phyloP scores from a whole-genome alignment of 2,888 invertebrate species.

The Trichogramma dendrolimi region DNA sequence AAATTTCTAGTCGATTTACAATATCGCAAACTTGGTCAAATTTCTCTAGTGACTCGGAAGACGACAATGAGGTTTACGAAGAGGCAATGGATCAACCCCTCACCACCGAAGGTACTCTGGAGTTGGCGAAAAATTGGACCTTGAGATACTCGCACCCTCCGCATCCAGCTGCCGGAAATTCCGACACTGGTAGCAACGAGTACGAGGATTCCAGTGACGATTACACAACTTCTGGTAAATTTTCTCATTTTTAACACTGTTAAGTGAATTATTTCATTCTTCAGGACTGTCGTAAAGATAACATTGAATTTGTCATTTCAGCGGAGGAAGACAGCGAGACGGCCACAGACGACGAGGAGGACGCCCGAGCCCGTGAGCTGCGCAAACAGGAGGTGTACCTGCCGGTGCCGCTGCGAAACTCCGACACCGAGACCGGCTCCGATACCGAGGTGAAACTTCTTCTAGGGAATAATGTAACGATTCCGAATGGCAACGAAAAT shows the following conservation, averaged over 20 bases:
- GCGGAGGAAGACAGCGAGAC: conserved; percentile 65
- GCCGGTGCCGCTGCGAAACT: conserved; percentile 59
- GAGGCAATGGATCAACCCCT: conserved; percentile 64
- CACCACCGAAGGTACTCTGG: conserved; percentile 65
- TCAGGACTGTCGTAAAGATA: not conserved
- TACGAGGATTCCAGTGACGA: conserved; percentile 53
- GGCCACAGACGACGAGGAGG: conserved; percentile 71
- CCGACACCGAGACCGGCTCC: conserved; percentile 64
- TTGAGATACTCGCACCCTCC: conserved; percentile 54
- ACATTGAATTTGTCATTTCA: conserved; percentile 31
- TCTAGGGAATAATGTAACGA: not conserved
- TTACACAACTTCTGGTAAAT: conserved; percentile 49
- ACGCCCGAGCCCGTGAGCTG: conserved; percentile 64
- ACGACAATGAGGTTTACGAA: conserved; percentile 65
- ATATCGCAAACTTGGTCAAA: not conserved
- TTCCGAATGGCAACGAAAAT: not conserved
- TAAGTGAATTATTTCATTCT: not conserved
- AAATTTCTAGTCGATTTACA: conserved; percentile 16
- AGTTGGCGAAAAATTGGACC: conserved; percentile 68
- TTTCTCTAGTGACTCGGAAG: conserved; percentile 57
- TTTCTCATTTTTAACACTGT: not conserved
- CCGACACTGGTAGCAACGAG: conserved; percentile 55
- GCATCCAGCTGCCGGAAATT: conserved; percentile 44
- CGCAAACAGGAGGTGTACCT: conserved; percentile 67
- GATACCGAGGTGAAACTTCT: conserved; percentile 67